These are phyloP conservation scores for Tetranychus truncatus DNA, from an alignment of 2,888 invertebrate species.

Conservation along the genomic window DNA sequence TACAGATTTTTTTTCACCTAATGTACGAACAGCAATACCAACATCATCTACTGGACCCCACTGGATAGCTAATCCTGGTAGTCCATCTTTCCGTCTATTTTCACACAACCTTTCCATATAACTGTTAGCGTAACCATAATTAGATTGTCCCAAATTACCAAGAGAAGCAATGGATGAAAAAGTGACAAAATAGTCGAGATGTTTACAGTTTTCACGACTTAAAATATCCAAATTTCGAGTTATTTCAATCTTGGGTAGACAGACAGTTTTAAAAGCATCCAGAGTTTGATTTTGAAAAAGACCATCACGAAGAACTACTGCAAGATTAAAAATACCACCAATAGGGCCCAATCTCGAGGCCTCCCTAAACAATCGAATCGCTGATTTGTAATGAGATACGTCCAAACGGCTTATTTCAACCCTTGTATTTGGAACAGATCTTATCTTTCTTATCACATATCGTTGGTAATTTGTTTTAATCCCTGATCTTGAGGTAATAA, in stretches of 20 bases:
- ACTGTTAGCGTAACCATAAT: slow-evolving; percentile 77
- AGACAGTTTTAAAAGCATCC: slow-evolving; percentile 8
- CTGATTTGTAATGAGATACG: slow-evolving; percentile 37
- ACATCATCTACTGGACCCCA: slow-evolving; percentile 99
- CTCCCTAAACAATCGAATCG: neutral
- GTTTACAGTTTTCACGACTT: slow-evolving; percentile 33
- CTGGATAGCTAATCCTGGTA: slow-evolving; percentile 57
- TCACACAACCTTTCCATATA: slow-evolving; percentile 91
- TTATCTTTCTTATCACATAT: slow-evolving; percentile 49
- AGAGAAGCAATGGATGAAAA: slow-evolving; percentile 12
- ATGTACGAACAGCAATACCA: slow-evolving; percentile 68
- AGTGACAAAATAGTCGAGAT: slow-evolving; percentile 13
- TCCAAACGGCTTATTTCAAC: neutral
- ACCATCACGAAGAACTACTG: slow-evolving; percentile 10
- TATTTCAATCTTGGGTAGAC: neutral
- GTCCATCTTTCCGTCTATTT: slow-evolving; percentile 54
- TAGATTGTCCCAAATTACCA: slow-evolving; percentile 11
- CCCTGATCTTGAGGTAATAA: slow-evolving; percentile 74
- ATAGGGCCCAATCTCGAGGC: slow-evolving; percentile 9
- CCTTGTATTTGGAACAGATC: slow-evolving; percentile 34
- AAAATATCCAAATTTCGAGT: slow-evolving; percentile 12
- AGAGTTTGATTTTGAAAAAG: slow-evolving; percentile 11
- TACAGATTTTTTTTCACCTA: slow-evolving; percentile 71
- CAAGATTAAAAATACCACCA: slow-evolving; percentile 14
- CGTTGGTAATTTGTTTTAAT: slow-evolving; percentile 80